Evolutionary conservation across 2,888 invertebrate genomes (phyloP).

Genomic region (Aphelenchoides bicaudatus): DNA sequence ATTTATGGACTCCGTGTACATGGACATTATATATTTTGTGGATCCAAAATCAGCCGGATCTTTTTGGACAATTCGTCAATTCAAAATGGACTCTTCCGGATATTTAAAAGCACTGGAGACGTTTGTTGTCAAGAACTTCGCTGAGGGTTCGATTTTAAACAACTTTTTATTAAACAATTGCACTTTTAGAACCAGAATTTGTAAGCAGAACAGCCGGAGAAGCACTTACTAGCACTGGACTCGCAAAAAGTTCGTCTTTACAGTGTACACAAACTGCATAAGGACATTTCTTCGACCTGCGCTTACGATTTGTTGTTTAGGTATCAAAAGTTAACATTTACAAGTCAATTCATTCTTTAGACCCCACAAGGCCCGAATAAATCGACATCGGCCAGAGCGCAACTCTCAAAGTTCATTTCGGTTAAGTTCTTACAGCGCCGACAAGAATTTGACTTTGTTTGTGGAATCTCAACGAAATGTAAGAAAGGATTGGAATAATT

Average conservation of each 20-base stretch:
- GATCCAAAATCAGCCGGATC: slow-evolving; percentile 42
- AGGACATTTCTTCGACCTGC: slow-evolving; percentile 31
- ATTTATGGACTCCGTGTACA: slow-evolving; percentile 33
- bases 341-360: slow-evolving; percentile 20
- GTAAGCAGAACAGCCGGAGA: slow-evolving; percentile 30
- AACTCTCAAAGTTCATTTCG: too few relatives aligned
- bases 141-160: slow-evolving; percentile 31
- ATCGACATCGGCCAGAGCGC: slow-evolving; percentile 8
- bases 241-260: slow-evolving; percentile 38
- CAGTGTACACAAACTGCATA: slow-evolving; percentile 23
- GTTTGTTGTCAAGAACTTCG: slow-evolving; percentile 35
- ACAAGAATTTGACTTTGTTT: slow-evolving; percentile 39
- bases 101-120: slow-evolving; percentile 40
- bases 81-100: slow-evolving; percentile 38
- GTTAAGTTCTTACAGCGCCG: slow-evolving; percentile 39
- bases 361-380: slow-evolving; percentile 28
- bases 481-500: background rate
- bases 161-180: slow-evolving; percentile 16
- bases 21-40: slow-evolving; percentile 49
- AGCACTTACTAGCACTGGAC: slow-evolving; percentile 39
- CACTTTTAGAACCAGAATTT: slow-evolving; percentile 22
- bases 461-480: slow-evolving; percentile 40
- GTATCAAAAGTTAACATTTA: slow-evolving; percentile 23
- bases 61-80: slow-evolving; percentile 45
- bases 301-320: slow-evolving; percentile 46